Conservation (phyloP, 2,113 vertebrate genomes). For the Camelus bactrianus region DNA sequence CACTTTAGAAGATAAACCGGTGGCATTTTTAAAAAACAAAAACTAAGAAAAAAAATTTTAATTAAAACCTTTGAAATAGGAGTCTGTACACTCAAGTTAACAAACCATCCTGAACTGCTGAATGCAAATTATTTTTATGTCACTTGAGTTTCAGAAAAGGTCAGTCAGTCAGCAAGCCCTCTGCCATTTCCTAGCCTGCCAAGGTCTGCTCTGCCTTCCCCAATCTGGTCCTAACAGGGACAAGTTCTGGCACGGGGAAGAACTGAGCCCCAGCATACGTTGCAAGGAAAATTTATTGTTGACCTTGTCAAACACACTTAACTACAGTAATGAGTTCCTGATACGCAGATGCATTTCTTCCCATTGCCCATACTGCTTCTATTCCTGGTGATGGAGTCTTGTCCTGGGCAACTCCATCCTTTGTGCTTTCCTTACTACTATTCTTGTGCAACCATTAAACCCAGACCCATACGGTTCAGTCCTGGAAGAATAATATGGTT, state of each 20-base stretch:
- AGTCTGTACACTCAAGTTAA: background rate
- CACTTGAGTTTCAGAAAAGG: background rate
- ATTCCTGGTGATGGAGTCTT: background rate
- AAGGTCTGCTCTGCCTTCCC: background rate
- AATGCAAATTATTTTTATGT: background rate
- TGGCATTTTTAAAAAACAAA: background rate
- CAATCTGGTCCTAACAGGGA: background rate
- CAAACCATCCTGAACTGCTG: background rate
- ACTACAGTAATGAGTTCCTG: background rate
- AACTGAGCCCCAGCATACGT: background rate
- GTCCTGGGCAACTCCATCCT: background rate
- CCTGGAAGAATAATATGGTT: conserved; percentile 6
- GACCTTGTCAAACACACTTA: background rate
- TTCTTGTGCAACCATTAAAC: background rate
- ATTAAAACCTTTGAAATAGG: background rate
- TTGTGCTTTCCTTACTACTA: background rate
- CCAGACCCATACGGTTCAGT: background rate
- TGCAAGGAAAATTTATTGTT: background rate
- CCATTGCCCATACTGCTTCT: background rate
- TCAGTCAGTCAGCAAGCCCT: background rate
- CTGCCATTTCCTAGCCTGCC: background rate
- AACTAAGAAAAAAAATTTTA: background rate
- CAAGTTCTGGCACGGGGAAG: background rate
- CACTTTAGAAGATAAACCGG: background rate
- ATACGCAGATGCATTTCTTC: background rate